Percentiles rank a stretch among this genome's conserved stretches.
Conservation (phyloP, 2,888 invertebrate genomes). For the Electrophaes corylata region DNA sequence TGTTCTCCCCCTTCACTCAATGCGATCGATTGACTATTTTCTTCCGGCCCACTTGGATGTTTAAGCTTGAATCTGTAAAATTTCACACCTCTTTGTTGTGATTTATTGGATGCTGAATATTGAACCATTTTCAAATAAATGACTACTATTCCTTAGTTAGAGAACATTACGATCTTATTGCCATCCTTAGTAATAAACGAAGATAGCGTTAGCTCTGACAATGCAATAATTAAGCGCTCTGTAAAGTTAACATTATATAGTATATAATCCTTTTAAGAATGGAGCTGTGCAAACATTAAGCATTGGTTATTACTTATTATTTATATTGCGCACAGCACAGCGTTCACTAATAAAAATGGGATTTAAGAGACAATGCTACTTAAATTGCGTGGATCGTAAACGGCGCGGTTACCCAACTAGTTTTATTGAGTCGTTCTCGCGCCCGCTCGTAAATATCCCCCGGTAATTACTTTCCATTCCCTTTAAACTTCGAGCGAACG, state of each 20-base stretch:
- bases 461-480: slow-evolving; percentile 79
- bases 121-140: background rate
- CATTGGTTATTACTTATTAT: slow-evolving; percentile 22
- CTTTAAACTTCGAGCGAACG: slow-evolving; percentile 57
- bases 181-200: slow-evolving; percentile 13
- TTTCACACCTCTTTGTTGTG: slow-evolving; percentile 28
- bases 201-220: slow-evolving; percentile 3
- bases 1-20: slow-evolving; percentile 62
- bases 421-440: slow-evolving; percentile 78
- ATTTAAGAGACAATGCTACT: slow-evolving; percentile 63
- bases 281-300: slow-evolving; percentile 13
- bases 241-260: slow-evolving; percentile 11
- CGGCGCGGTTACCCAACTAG: slow-evolving; percentile 73
- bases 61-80: slow-evolving; percentile 44
- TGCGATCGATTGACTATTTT: slow-evolving; percentile 71
- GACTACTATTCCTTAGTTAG: background rate
- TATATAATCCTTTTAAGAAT: slow-evolving; percentile 14
- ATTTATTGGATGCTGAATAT: slow-evolving; percentile 4
- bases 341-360: slow-evolving; percentile 45
- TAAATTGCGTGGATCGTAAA: slow-evolving; percentile 67
- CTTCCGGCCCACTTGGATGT: slow-evolving; percentile 53
- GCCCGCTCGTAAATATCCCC: slow-evolving; percentile 76
- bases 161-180: background rate
- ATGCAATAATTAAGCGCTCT: slow-evolving; percentile 15
- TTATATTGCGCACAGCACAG: slow-evolving; percentile 32